phyloP scores from a whole-genome alignment of 2,113 vertebrate genomes.

The Perca fluviatilis region DNA sequence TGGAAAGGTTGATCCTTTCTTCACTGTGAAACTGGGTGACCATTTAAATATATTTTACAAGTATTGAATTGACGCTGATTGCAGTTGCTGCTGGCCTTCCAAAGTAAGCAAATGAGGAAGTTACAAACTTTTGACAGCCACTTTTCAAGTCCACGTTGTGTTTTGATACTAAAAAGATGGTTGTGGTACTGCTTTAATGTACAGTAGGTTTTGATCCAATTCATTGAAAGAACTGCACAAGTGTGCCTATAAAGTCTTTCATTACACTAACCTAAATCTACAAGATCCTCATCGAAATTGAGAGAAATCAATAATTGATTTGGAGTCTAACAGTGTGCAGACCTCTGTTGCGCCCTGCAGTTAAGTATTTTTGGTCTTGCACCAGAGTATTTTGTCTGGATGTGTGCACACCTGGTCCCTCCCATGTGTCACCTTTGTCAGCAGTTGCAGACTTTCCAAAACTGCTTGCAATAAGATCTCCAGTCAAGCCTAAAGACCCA shows the following conservation, averaged over 20 bases:
- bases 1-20: not conserved
- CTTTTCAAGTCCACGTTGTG: too few species aligned
- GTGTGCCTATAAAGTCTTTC: not conserved
- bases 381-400: not conserved
- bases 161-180: not conserved
- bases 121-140: not conserved
- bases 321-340: too few species aligned
- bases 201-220: not conserved
- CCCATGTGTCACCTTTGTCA: slow-evolving; percentile 88
- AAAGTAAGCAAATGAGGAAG: too few species aligned
- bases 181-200: not conserved
- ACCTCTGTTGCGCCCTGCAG: too few species aligned
- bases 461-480: slow-evolving; percentile 97
- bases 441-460: slow-evolving; percentile 96
- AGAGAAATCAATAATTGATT: too few species aligned
- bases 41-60: not conserved
- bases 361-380: not conserved
- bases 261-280: too few species aligned
- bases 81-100: not conserved
- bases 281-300: too few species aligned
- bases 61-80: not conserved
- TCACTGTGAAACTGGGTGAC: not conserved
- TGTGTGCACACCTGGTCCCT: not conserved
- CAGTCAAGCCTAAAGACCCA: slow-evolving; percentile 92
- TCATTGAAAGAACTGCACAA: not conserved